Percentiles rank a stretch among this genome's conserved stretches.
Conservation (phyloP, 2,797 vertebrate species). For the Bradypus variegatus region DNA sequence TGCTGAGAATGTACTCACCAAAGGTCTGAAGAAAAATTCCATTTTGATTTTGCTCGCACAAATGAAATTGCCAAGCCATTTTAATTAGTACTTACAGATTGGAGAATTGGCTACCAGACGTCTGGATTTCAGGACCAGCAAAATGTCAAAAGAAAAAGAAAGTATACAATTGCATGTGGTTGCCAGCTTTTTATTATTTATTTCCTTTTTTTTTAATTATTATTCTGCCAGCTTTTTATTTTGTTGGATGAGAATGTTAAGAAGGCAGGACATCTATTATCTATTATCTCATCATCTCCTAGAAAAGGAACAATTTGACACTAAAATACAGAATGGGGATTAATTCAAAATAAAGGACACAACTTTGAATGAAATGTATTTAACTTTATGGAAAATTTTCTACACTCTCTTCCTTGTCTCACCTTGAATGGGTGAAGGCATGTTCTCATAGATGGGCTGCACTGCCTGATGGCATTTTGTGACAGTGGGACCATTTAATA, state of each 20-base stretch:
- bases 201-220: too few species aligned
- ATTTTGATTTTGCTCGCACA: background rate
- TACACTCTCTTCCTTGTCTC: background rate
- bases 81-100: background rate
- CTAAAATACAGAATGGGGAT: background rate
- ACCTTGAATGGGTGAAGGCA: background rate
- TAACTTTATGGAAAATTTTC: background rate
- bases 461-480: background rate
- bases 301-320: background rate
- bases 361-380: background rate
- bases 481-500: background rate
- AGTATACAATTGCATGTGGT: too few species aligned
- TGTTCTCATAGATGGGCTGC: background rate
- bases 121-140: background rate
- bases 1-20: slow-evolving; percentile 24
- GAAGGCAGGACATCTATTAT: background rate
- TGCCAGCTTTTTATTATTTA: too few species aligned
- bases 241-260: background rate
- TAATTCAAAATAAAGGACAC: background rate
- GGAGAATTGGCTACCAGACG: background rate
- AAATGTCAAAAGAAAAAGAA: background rate
- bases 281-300: background rate
- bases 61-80: background rate
- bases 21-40: background rate
- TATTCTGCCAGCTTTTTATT: background rate